Conservation (phyloP, 1,140 invertebrate genomes). For the Drosophila insularis region DNA sequence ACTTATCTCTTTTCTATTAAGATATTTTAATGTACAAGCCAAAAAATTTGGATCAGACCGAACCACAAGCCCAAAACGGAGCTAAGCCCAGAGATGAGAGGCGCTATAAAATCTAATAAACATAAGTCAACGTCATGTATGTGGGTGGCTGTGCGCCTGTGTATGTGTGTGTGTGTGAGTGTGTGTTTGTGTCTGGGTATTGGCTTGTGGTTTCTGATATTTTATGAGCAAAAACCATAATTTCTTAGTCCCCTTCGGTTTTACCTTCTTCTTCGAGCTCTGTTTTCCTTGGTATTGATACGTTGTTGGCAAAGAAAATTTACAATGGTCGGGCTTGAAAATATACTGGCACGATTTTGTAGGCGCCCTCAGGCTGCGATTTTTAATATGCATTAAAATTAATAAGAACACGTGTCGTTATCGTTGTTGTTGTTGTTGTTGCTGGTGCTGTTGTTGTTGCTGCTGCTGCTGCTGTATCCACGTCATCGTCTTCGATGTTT, state of each 20-base stretch:
- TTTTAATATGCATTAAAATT: constrained; percentile 81
- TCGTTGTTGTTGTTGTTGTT: constrained; percentile 14
- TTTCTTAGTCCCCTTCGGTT: constrained; percentile 17
- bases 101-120: constrained; percentile 73
- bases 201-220: constrained; percentile 19
- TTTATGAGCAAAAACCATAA: constrained; percentile 48
- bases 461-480: constrained; percentile 29
- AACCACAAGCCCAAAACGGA: constrained; percentile 37
- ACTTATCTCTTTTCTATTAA: constrained; percentile 80
- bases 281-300: constrained; percentile 54
- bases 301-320: constrained; percentile 35
- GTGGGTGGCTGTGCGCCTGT: neutral
- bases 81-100: constrained; percentile 45
- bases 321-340: constrained; percentile 25
- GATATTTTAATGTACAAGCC: constrained; percentile 61
- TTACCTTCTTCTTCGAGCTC: constrained; percentile 6
- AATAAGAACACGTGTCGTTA: constrained; percentile 76
- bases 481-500: constrained; percentile 20
- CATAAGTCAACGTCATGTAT: constrained; percentile 56
- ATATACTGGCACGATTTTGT: constrained; percentile 5
- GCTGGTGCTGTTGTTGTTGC: constrained; percentile 3
- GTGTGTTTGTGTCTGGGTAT: constrained; percentile 12
- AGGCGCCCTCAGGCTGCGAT: constrained; percentile 49
- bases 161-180: neutral
- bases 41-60: constrained; percentile 33